Percentiles rank a stretch among this genome's conserved stretches.
These are phyloP conservation scores for Harmothoe impar DNA, from an alignment of 2,888 invertebrate species.

Conservation along the genomic window DNA sequence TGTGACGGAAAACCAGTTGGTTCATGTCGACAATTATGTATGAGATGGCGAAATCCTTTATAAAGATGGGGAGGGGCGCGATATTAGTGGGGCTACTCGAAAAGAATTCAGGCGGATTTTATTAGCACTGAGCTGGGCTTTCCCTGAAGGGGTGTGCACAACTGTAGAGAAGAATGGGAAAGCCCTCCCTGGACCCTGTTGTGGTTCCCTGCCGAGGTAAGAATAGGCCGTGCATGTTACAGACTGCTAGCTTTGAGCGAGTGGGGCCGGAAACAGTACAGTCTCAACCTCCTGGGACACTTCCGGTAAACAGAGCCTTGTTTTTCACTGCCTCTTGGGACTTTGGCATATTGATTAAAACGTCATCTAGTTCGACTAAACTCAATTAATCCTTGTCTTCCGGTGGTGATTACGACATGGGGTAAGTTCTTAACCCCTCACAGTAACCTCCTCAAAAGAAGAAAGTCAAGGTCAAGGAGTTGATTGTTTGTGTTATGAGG, in stretches of 20 bases:
- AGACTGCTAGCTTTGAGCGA: neutral
- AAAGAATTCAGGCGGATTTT: too few relatives aligned
- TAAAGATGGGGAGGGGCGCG: too few relatives aligned
- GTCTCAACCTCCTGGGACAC: neutral
- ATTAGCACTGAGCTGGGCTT: neutral
- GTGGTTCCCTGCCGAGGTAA: neutral
- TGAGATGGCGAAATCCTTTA: too few relatives aligned
- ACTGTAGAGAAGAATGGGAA: neutral
- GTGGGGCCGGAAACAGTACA: neutral
- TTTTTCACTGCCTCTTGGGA: neutral
- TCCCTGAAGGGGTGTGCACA: neutral
- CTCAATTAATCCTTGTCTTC: constrained; percentile 25
- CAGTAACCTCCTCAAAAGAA: neutral
- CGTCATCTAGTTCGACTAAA: neutral
- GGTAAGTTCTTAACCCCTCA: neutral
- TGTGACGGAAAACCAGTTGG: too few relatives aligned
- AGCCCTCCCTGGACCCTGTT: neutral
- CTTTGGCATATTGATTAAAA: constrained; percentile 40
- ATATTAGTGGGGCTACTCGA: too few relatives aligned
- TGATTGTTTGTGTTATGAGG: neutral
- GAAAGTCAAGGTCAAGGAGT: neutral
- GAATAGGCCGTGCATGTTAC: neutral
- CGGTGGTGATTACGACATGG: neutral
- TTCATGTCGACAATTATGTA: too few relatives aligned
- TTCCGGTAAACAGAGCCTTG: neutral